These are phyloP conservation scores for Alca torda DNA, from an alignment of 2,797 vertebrate species.

Conservation along the genomic window DNA sequence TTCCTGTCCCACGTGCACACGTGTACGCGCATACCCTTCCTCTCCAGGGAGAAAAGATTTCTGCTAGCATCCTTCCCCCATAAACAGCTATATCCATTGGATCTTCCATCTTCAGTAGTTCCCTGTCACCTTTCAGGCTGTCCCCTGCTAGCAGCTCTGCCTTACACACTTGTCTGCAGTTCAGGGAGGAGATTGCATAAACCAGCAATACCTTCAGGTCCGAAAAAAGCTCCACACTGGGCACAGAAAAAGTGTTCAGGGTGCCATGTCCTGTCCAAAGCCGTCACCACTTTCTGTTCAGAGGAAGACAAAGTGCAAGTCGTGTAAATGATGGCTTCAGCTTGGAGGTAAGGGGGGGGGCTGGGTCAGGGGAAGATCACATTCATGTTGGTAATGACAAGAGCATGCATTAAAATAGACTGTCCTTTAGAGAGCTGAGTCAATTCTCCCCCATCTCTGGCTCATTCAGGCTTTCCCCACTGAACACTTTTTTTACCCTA, in stretches of 20 bases:
- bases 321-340: neutral
- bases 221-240: constrained; percentile 97
- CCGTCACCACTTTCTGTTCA: constrained; percentile 96
- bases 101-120: neutral
- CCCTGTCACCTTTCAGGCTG: neutral
- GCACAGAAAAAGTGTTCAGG: constrained; percentile 99
- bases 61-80: neutral
- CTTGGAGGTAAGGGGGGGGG: neutral
- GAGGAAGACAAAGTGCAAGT: constrained; percentile 2
- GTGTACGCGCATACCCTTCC: neutral
- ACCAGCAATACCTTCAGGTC: constrained; percentile 87
- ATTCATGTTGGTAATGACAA: neutral
- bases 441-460: neutral
- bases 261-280: constrained; percentile 97
- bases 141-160: neutral
- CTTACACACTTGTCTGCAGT: neutral
- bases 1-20: neutral
- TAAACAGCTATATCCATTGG: neutral
- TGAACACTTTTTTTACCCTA: constrained; percentile 27
- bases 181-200: neutral
- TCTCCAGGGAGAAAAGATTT: neutral
- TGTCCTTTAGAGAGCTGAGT: neutral
- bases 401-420: neutral
- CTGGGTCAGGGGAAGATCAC: neutral
- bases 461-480: neutral